These are phyloP conservation scores for Ephydatia muelleri DNA, from an alignment of 37 sponge, comb jelly and placozoan genomes.

Conservation along the genomic window DNA sequence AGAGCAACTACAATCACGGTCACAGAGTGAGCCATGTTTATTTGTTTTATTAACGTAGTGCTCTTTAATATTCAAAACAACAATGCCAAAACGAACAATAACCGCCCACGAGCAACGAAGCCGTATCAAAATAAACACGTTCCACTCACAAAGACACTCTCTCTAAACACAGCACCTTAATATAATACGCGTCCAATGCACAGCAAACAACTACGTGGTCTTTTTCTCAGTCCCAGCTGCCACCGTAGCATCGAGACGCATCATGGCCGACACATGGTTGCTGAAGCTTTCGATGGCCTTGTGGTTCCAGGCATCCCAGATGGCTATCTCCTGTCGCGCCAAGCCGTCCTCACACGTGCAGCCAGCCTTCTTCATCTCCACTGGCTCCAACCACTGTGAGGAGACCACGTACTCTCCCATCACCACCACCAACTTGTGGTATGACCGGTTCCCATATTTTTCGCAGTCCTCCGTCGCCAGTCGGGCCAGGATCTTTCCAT, in stretches of 20 bases:
- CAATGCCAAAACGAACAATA: too few relatives aligned
- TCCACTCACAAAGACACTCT: too few relatives aligned
- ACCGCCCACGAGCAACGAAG: too few relatives aligned
- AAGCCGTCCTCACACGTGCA: neutral
- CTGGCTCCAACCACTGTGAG: slow-evolving; percentile 79
- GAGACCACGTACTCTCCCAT: slow-evolving; percentile 72
- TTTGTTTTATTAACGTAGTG: too few relatives aligned
- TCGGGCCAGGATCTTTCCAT: slow-evolving; percentile 68
- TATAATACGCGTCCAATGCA: too few relatives aligned
- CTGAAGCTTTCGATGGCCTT: slow-evolving; percentile 40
- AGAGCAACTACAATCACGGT: slow-evolving; percentile 8
- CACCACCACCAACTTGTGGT: slow-evolving; percentile 65
- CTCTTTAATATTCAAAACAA: too few relatives aligned
- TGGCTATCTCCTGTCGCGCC: slow-evolving; percentile 64
- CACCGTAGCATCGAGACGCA: neutral
- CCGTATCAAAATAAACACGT: too few relatives aligned
- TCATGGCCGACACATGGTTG: slow-evolving; percentile 17
- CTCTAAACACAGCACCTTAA: too few relatives aligned
- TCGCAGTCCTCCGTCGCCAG: slow-evolving; percentile 69
- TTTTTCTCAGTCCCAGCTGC: too few relatives aligned
- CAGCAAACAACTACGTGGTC: too few relatives aligned
- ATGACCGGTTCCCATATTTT: slow-evolving; percentile 75
- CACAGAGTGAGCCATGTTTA: neutral
- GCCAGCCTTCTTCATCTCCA: slow-evolving; percentile 21
- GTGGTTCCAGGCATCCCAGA: slow-evolving; percentile 78